Conservation (phyloP, 2,797 vertebrate genomes). For the Sebastiscus tertius region DNA sequence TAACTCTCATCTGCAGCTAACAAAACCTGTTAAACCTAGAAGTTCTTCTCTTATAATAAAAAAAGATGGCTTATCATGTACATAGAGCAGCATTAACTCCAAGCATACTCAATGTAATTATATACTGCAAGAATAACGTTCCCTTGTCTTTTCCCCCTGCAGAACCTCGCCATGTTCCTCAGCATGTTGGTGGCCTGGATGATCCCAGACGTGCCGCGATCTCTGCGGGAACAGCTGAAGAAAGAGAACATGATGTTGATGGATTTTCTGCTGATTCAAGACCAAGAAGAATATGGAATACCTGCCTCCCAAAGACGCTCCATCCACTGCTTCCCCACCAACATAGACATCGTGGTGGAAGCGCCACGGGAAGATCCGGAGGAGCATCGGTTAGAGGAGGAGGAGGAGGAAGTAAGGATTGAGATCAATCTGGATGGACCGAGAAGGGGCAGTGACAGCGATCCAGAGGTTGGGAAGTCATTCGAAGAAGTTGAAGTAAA, state of each 20-base stretch:
- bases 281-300: conserved; percentile 83
- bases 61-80: background rate
- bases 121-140: background rate
- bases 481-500: conserved; percentile 34
- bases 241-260: conserved; percentile 92
- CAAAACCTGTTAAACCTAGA: background rate
- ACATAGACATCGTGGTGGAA: conserved; percentile 73
- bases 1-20: background rate
- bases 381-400: conserved; percentile 8
- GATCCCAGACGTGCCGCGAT: conserved; percentile 95
- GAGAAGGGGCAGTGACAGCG: conserved; percentile 22
- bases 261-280: conserved; percentile 92
- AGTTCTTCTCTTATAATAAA: background rate
- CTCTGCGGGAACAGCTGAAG: conserved; percentile 94
- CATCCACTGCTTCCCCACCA: conserved; percentile 28
- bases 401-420: conserved; percentile 40
- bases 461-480: conserved; percentile 54
- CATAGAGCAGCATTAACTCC: background rate
- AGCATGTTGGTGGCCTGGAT: conserved; percentile 97
- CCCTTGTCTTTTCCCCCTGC: conserved; percentile 27
- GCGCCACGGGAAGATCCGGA: conserved; percentile 43
- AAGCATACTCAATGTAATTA: background rate
- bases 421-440: conserved; percentile 36
- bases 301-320: conserved; percentile 67
- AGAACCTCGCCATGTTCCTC: conserved; percentile 98